phyloP scores from a whole-genome alignment of 2,113 vertebrate species.

The Calidris pugnax region DNA sequence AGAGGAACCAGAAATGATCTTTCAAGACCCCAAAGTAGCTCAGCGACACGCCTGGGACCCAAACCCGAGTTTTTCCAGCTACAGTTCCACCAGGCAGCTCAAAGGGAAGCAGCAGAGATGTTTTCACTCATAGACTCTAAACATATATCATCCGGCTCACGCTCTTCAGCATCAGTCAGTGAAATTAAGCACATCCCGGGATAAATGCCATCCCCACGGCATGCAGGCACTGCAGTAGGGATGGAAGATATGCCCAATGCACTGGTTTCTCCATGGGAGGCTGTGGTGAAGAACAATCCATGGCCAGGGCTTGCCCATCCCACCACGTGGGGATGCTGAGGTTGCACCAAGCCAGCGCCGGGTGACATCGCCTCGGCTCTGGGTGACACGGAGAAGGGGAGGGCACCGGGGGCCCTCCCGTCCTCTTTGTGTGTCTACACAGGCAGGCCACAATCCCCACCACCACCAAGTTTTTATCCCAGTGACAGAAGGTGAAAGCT shows the following conservation, averaged over 20 bases:
- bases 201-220: background rate
- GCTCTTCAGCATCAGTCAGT: background rate
- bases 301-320: background rate
- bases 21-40: background rate
- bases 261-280: background rate
- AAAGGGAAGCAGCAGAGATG: background rate
- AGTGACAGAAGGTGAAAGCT: background rate
- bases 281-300: background rate
- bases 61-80: background rate
- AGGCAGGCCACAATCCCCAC: background rate
- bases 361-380: rapidly evolving
- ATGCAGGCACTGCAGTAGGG: background rate
- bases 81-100: background rate
- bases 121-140: background rate
- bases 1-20: background rate
- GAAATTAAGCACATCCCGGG: rapidly evolving
- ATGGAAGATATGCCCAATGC: background rate
- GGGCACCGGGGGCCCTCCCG: rapidly evolving
- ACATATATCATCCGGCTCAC: rapidly evolving
- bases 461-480: background rate
- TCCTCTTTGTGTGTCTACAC: background rate
- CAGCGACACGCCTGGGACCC: background rate
- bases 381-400: background rate
- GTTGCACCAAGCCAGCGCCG: background rate
- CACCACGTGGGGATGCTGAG: background rate